Percentiles rank a stretch among this genome's conserved stretches.
Evolutionary conservation across 2,113 vertebrate genomes (phyloP).

Genomic region (Henicopernis longicauda): DNA sequence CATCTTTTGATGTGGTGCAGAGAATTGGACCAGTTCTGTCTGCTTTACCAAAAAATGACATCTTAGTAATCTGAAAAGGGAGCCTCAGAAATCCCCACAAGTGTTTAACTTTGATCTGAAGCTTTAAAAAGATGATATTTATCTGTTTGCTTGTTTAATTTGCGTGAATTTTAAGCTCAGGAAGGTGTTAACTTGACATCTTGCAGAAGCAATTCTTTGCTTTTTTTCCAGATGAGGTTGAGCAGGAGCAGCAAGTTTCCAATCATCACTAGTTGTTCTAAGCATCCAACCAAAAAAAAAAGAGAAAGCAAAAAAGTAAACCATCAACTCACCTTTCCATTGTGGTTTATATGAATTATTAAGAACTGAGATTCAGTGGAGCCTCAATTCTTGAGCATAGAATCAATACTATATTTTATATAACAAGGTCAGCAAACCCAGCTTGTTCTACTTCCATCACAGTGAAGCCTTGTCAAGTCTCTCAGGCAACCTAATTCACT

Average conservation of each 20-base stretch:
- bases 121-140: slow-evolving; percentile 41
- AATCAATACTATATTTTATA: slow-evolving; percentile 62
- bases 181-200: neutral
- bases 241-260: slow-evolving; percentile 20
- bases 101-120: slow-evolving; percentile 51
- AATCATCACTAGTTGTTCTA: neutral
- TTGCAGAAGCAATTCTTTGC: neutral
- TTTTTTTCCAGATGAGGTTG: neutral
- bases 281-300: slow-evolving; percentile 15
- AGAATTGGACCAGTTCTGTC: slow-evolving; percentile 50
- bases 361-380: slow-evolving; percentile 35
- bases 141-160: slow-evolving; percentile 54
- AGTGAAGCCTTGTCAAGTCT: neutral
- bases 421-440: slow-evolving; percentile 29
- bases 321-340: slow-evolving; percentile 44
- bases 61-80: slow-evolving; percentile 29
- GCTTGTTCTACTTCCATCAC: slow-evolving; percentile 5
- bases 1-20: slow-evolving; percentile 53
- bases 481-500: slow-evolving; percentile 1
- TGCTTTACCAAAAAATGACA: neutral
- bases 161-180: slow-evolving; percentile 15
- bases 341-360: slow-evolving; percentile 61
- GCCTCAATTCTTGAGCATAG: slow-evolving; percentile 9
- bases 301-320: neutral
- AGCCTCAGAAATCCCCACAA: slow-evolving; percentile 35